Conservation (phyloP, 2,113 vertebrate species). For the Planiliza haematocheilus region DNA sequence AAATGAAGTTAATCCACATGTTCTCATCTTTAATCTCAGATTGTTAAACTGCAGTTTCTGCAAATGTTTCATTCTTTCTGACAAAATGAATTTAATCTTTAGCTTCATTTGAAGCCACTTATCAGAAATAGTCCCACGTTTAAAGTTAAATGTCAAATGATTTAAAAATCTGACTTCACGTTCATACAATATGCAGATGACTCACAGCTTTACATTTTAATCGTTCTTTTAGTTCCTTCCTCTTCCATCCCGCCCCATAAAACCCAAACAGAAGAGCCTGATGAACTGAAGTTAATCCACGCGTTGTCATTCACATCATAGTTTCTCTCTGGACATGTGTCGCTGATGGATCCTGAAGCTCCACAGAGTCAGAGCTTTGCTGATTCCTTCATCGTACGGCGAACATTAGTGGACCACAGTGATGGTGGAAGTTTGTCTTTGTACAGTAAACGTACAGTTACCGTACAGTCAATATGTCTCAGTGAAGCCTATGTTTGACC, state of each 20-base stretch:
- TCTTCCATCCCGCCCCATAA: not conserved
- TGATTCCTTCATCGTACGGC: not conserved
- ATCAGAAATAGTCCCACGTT: not conserved
- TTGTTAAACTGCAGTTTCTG: no score
- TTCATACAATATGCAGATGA: slow-evolving; percentile 47
- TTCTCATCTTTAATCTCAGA: no score
- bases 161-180: no score
- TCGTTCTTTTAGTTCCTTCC: not conserved
- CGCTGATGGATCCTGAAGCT: not conserved
- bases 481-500: slow-evolving; percentile 26
- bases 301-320: not conserved
- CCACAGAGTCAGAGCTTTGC: not conserved
- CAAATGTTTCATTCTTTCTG: no score
- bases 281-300: not conserved
- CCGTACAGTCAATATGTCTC: slow-evolving; percentile 48
- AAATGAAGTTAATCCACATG: no score
- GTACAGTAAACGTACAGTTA: slow-evolving; percentile 58
- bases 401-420: slow-evolving; percentile 38
- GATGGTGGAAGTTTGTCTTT: slow-evolving; percentile 53
- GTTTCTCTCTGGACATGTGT: not conserved
- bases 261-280: not conserved
- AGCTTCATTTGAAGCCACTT: no score
- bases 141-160: no score
- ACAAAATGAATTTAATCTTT: no score
- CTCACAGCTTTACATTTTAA: slow-evolving; percentile 20